Conservation (phyloP, 2,113 vertebrate genomes). For the Parus major region DNA sequence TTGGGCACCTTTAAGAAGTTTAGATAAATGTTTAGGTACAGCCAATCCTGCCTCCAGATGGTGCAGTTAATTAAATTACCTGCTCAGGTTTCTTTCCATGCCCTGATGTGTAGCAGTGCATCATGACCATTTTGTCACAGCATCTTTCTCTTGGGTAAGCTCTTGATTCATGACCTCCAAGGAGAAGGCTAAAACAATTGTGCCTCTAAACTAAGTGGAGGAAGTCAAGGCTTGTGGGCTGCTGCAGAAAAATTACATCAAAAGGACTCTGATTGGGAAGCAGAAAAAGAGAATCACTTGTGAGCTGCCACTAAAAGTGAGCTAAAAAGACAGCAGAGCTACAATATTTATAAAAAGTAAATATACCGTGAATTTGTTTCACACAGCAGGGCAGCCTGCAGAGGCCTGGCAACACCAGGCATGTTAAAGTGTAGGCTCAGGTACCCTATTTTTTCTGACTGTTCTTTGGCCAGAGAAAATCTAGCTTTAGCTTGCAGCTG, state of each 20-base stretch:
- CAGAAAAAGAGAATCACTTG: not conserved
- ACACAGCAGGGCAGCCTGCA: not conserved
- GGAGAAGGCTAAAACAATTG: not conserved
- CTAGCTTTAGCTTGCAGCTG: not conserved
- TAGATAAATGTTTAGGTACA: not conserved
- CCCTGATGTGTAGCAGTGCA: not conserved
- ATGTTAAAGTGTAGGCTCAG: not conserved
- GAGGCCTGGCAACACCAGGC: not conserved
- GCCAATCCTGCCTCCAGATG: not conserved
- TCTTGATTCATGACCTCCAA: not conserved
- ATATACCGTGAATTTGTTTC: not conserved
- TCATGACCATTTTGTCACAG: not conserved
- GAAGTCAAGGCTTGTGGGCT: not conserved
- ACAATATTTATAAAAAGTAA: not conserved
- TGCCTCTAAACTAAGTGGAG: not conserved
- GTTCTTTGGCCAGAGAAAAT: not conserved
- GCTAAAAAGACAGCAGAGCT: not conserved
- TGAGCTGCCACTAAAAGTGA: fast-evolving
- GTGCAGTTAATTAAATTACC: not conserved
- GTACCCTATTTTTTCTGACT: not conserved
- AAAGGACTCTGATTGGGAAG: not conserved
- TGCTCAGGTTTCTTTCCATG: not conserved
- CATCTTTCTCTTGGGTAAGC: not conserved
- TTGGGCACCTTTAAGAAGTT: not conserved
- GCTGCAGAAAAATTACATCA: not conserved